phyloP scores from a whole-genome alignment of 2,113 vertebrate genomes.

The Cepphus grylle region DNA sequence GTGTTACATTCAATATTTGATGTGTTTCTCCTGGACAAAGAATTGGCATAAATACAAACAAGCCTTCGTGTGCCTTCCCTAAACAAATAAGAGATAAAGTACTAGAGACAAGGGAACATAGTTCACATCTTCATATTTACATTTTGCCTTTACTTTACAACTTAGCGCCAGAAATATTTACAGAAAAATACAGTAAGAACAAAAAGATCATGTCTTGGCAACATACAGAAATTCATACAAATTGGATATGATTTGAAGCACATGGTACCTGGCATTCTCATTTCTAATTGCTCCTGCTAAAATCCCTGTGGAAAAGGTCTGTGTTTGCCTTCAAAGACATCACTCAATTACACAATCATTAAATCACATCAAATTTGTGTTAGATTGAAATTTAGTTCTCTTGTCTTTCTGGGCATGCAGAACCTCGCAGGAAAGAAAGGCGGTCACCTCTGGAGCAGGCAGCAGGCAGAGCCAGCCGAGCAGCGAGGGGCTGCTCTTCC shows the following conservation, averaged over 20 bases:
- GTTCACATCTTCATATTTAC: slow-evolving; percentile 87
- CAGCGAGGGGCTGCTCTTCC: not conserved
- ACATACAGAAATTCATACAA: slow-evolving; percentile 72
- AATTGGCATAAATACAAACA: slow-evolving; percentile 87
- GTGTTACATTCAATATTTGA: slow-evolving; percentile 93
- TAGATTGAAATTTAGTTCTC: not conserved
- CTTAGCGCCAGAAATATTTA: slow-evolving; percentile 84
- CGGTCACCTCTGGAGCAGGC: not conserved
- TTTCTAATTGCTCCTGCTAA: slow-evolving; percentile 63
- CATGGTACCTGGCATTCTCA: slow-evolving; percentile 13
- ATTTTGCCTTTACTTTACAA: slow-evolving; percentile 86
- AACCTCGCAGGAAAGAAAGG: not conserved
- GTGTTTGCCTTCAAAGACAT: not conserved
- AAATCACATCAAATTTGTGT: not conserved
- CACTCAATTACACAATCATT: not conserved
- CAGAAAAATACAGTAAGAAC: slow-evolving; percentile 82
- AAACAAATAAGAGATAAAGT: slow-evolving; percentile 75
- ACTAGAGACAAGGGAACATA: slow-evolving; percentile 77
- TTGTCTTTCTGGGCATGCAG: not conserved
- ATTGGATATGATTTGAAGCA: slow-evolving; percentile 69
- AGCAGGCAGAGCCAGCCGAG: not conserved
- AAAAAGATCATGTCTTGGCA: slow-evolving; percentile 78
- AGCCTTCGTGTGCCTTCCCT: slow-evolving; percentile 80
- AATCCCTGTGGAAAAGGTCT: not conserved
- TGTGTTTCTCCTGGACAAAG: slow-evolving; percentile 84